Percentiles rank a stretch among this genome's conserved stretches.
Conservation (phyloP, 2,888 invertebrate genomes). For the Ochropleura plecta region DNA sequence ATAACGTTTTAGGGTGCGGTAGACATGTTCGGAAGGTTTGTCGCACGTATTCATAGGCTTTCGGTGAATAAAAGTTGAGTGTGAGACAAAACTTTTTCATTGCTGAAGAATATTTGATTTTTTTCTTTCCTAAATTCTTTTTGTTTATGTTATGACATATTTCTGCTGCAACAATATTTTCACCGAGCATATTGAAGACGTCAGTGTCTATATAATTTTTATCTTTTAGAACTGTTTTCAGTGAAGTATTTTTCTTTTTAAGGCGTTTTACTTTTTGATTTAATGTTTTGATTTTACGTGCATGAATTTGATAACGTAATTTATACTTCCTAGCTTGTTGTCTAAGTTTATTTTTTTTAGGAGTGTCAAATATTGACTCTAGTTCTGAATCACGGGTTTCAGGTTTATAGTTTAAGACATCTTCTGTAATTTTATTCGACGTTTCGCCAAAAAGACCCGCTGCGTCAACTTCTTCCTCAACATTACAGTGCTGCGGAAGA, state of each 20-base stretch:
- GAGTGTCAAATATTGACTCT: too few species aligned
- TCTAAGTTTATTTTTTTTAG: too few species aligned
- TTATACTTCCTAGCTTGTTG: too few species aligned
- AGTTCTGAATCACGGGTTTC: too few species aligned
- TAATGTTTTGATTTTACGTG: too few species aligned
- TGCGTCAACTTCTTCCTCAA: too few species aligned
- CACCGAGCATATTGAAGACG: constrained; percentile 14
- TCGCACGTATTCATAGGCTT: constrained; percentile 9
- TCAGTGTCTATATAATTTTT: constrained; percentile 9
- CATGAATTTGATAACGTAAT: too few species aligned
- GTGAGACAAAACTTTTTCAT: constrained; percentile 17
- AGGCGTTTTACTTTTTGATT: neutral
- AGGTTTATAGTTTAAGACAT: too few species aligned
- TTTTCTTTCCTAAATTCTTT: constrained; percentile 14
- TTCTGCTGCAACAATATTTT: constrained; percentile 17
- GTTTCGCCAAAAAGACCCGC: too few species aligned
- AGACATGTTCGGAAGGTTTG: constrained; percentile 15
- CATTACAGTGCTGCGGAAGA: too few species aligned
- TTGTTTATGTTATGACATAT: constrained; percentile 10
- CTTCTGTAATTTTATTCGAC: too few species aligned
- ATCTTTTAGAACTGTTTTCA: neutral
- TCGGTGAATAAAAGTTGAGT: constrained; percentile 12
- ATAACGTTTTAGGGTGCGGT: constrained; percentile 2
- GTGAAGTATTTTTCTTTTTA: constrained; percentile 4
- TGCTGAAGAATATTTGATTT: constrained; percentile 8